Evolutionary conservation across 1,140 invertebrate species (phyloP), one percentile per base, ranked within the genome.

Genomic region (Mamestra configurata): DNA sequence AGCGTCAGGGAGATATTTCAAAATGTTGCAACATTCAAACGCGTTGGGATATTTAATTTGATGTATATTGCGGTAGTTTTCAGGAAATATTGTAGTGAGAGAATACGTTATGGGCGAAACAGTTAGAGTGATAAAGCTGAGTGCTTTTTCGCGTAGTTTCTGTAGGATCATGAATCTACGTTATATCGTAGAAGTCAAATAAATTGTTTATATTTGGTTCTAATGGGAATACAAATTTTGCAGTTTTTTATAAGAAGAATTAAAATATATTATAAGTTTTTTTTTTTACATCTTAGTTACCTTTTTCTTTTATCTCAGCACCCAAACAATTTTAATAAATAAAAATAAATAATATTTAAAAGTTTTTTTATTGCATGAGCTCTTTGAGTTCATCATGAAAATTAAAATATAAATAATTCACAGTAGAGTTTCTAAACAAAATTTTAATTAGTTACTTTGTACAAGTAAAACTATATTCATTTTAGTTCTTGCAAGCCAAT

Each of bases 41-140:
- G 59, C 27, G n/a, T 37, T n/a, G 27, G 31, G 59, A 64, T 64
- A 37, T 64, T 64, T 64, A 64, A 64, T 64, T 64, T 64, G n/a
- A 64, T 64, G 31, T 37, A 64, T 37, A 31, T 8, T n/a, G 31
- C 59, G 35, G 53, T 57, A 10, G 53, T 64, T 37, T 37, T 18
- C 53, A 27, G 59, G 35, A 64, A 64, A 64, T 64, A 27, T 37
- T 35, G n/a, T 22, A 57, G 8, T 57, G 53, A n/a, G 13, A 4
- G 43, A 49, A 49, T 49, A n/a, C 43, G 43, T 49, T 15, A n/a
- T n/a, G 43, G 13, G 43, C 13, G 37, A 40, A 40, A 40, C 37
- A 40, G 37, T 40, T 40, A 40, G 2, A 40, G 37, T 40, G 43
- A 46, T 46, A 46, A 15, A 4, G 53, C 13, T 24, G 53, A 55